phyloP scores from a whole-genome alignment of 2,888 invertebrate genomes.

The Caenorhabditis auriculariae region DNA sequence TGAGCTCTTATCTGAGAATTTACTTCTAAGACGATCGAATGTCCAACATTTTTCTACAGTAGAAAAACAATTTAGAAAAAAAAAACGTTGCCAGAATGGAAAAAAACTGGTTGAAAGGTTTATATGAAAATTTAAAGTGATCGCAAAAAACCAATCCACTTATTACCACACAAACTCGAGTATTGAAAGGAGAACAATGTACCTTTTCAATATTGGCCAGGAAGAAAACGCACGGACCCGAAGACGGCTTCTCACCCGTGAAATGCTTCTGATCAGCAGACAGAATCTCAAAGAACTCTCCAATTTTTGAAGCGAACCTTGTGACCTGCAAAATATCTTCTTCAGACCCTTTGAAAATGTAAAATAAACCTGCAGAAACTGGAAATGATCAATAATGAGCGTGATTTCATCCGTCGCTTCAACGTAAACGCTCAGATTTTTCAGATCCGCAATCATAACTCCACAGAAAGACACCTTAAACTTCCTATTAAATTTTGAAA shows the following conservation, averaged over 20 bases:
- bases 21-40: not conserved
- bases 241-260: conserved; percentile 6
- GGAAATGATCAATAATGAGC: conserved; percentile 58
- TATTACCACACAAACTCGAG: too few species aligned
- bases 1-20: conserved; percentile 43
- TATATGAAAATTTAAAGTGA: too few species aligned
- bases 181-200: too few species aligned
- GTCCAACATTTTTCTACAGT: too few species aligned
- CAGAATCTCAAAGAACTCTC: conserved; percentile 46
- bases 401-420: conserved; percentile 47
- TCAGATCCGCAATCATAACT: conserved; percentile 20
- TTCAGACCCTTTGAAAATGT: conserved; percentile 8
- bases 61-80: too few species aligned
- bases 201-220: conserved; percentile 23
- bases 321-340: conserved; percentile 21
- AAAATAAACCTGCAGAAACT: conserved; percentile 44
- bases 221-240: conserved; percentile 13
- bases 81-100: too few species aligned
- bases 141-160: too few species aligned
- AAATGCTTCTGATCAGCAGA: conserved; percentile 47
- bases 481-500: not conserved
- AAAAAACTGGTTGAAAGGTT: too few species aligned
- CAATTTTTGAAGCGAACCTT: conserved; percentile 28
- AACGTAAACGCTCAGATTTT: conserved; percentile 27
- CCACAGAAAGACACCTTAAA: conserved; percentile 32